A percentile compares a stretch with the other conserved stretches of the same genome.
Evolutionary conservation across 2,888 invertebrate genomes (phyloP).

Genomic region (Hedychridium roseum): DNA sequence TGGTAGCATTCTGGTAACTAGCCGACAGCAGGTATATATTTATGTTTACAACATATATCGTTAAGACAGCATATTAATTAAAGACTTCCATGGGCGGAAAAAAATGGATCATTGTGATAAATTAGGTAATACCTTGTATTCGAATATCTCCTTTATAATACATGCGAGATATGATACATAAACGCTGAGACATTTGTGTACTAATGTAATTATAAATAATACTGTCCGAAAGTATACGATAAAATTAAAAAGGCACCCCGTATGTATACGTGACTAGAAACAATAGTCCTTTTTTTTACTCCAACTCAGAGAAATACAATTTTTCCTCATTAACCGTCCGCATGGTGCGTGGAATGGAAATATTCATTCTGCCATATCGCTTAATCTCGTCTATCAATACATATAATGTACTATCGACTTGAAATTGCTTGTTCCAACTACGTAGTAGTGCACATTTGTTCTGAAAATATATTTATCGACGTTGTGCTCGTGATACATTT

Average conservation of each 20-base stretch:
- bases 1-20: too few species aligned
- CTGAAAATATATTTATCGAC: constrained; percentile 17
- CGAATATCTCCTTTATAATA: constrained; percentile 39
- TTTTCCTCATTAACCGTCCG: too few species aligned
- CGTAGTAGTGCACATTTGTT: constrained; percentile 7
- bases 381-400: constrained; percentile 15
- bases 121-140: constrained; percentile 43
- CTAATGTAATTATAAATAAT: constrained; percentile 38
- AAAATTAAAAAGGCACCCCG: constrained; percentile 30
- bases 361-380: constrained; percentile 8
- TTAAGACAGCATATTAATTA: too few species aligned
- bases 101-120: too few species aligned
- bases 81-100: too few species aligned
- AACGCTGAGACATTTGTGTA: constrained; percentile 27
- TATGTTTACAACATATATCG: too few species aligned
- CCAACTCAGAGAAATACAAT: too few species aligned
- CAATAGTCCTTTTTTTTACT: constrained; percentile 20
- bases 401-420: constrained; percentile 9
- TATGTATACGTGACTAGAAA: constrained; percentile 50
- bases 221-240: constrained; percentile 38
- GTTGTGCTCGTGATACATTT: constrained; percentile 26
- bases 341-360: constrained; percentile 11
- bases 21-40: too few species aligned
- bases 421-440: constrained; percentile 9
- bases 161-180: constrained; percentile 36